Evolutionary conservation across 1,140 invertebrate genomes (phyloP).

Genomic region (Macrocentrus cingulum): DNA sequence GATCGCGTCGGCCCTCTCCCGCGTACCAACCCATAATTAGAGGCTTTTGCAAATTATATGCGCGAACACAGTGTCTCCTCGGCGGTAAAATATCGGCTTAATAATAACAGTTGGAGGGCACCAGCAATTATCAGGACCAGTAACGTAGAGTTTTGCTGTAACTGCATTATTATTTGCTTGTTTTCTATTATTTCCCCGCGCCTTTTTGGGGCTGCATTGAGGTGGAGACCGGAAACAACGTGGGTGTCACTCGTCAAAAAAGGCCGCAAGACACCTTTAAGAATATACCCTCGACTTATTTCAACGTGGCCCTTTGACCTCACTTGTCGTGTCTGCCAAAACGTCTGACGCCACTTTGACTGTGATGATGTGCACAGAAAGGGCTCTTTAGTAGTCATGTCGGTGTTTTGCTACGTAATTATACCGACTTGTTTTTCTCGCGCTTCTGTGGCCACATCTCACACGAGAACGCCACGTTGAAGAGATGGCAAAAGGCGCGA

Average conservation of each 20-base stretch:
- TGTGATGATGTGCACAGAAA: neutral
- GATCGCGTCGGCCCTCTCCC: no score
- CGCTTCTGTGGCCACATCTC: constrained; percentile 35
- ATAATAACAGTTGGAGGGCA: constrained; percentile 59
- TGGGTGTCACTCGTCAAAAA: constrained; percentile 36
- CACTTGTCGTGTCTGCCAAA: neutral
- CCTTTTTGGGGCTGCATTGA: constrained; percentile 17
- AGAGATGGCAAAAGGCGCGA: constrained; percentile 10
- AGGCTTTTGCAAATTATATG: constrained; percentile 59
- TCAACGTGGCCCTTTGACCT: constrained; percentile 11
- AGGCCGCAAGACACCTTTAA: neutral
- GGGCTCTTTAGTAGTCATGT: constrained; percentile 32
- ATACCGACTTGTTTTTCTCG: constrained; percentile 47
- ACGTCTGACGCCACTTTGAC: no score
- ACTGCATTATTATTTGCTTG: constrained; percentile 32
- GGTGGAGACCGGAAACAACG: constrained; percentile 37
- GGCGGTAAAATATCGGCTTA: constrained; percentile 59
- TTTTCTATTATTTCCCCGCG: constrained; percentile 12
- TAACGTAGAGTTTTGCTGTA: constrained; percentile 32
- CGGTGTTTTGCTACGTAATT: constrained; percentile 52
- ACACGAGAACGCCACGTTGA: neutral
- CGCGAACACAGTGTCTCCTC: constrained; percentile 57
- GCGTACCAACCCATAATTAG: constrained; percentile 60
- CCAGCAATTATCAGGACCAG: constrained; percentile 55
- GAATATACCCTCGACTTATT: neutral